Evolutionary conservation across 1,140 invertebrate genomes (phyloP), one percentile per base, ranked within the genome.

Genomic region (Oncopodura yosiiana): DNA sequence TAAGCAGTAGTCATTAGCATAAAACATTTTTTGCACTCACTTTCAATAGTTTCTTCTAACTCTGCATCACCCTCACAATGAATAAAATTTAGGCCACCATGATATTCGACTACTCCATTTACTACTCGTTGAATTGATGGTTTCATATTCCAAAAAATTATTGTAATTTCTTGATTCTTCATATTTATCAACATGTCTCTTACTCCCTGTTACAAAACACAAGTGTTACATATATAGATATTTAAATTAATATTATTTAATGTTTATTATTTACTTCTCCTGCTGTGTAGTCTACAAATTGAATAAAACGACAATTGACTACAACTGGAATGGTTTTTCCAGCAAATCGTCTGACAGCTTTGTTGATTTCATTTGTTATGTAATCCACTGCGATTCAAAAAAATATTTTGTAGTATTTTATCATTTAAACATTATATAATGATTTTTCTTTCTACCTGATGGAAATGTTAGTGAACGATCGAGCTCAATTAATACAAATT

Each of bases 381-480:
- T 84, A 86, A 66, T 88, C 86, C 14, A 84, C 83, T 21, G n/a
- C n/a, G n/a, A n/a, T n/a, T n/a, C n/a, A n/a, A n/a, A n/a, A n/a
- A n/a, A n/a, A n/a, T n/a, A n/a, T n/a, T n/a, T n/a, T n/a, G n/a
- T n/a, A n/a, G n/a, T n/a, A n/a, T n/a, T n/a, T n/a, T n/a, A n/a
- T n/a, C n/a, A n/a, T n/a, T n/a, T n/a, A n/a, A n/a, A n/a, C n/a
- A n/a, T n/a, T n/a, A n/a, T n/a, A n/a, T n/a, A n/a, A n/a, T n/a
- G n/a, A n/a, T n/a, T n/a, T n/a, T n/a, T n/a, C n/a, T n/a, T n/a
- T n/a, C n/a, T n/a, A n/a, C n/a, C n/a, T n/a, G 82, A 84, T 14
- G 84, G 83, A 69, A 86, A 86, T 3, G 77, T 75, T 11, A 86
- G 71, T 67, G 80, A 82, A 62, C 83, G 75, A 68, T 84, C 82